A percentile compares a stretch with the other conserved stretches of the same genome.
Conservation (phyloP, 2,888 invertebrate species). For the Eilema depressum region DNA sequence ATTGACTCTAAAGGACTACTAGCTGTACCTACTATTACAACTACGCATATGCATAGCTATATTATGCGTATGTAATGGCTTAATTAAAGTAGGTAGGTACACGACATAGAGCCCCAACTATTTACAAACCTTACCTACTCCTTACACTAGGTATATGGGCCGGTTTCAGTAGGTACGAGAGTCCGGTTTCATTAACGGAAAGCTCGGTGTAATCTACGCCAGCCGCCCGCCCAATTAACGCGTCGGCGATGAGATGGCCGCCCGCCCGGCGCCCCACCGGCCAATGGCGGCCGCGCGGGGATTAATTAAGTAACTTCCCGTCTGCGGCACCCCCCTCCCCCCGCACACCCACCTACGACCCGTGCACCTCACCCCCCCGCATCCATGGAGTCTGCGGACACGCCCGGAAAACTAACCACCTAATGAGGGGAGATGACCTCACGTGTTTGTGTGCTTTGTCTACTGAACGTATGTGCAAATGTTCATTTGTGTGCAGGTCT, state of each 20-base stretch:
- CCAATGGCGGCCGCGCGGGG: conserved; percentile 85
- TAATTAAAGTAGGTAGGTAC: not conserved
- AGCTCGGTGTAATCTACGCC: conserved; percentile 72
- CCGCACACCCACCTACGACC: conserved; percentile 50
- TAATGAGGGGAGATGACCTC: conserved; percentile 88
- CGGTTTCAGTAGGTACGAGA: conserved; percentile 57
- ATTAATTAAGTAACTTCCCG: conserved; percentile 87
- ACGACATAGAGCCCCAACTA: not conserved
- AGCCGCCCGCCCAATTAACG: conserved; percentile 85
- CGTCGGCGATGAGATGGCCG: conserved; percentile 82
- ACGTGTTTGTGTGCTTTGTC: conserved; percentile 84
- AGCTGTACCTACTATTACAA: too few species aligned
- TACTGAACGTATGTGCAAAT: conserved; percentile 76
- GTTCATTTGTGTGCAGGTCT: conserved; percentile 77
- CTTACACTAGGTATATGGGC: conserved; percentile 17
- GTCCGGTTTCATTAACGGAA: conserved; percentile 78
- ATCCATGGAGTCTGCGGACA: conserved; percentile 84
- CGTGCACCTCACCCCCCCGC: conserved; percentile 67
- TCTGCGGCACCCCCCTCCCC: conserved; percentile 64
- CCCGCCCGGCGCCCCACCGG: conserved; percentile 76
- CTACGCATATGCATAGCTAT: too few species aligned
- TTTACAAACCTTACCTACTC: not conserved
- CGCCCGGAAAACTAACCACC: conserved; percentile 87
- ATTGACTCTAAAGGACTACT: too few species aligned
- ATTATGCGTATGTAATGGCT: not conserved